Base-by-base conservation (phyloP, 2,113 vertebrate species). In the Neolamprologus cancellatus region DNA sequence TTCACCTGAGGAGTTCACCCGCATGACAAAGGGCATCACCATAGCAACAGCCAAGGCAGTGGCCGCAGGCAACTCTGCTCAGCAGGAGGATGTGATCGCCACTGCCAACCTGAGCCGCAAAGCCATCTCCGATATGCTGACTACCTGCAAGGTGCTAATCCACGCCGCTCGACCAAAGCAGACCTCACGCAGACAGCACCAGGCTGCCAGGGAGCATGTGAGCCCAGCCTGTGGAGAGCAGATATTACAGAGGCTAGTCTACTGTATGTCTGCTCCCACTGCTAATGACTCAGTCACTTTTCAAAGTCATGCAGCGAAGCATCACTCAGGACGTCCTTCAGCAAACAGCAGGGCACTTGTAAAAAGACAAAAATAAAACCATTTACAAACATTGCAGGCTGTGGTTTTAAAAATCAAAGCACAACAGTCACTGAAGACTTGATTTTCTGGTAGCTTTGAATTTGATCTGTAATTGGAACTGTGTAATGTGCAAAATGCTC, bases 21-120 rank as follows among this genome's bases (percentile, higher is more conserved):
- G 98, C 74, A 99, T 99, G 98, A 99, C 98, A 36, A 99, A 99
- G 96, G 98, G 99, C 87, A 99, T 99, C 97, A 99, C 99, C 91
- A 96, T 96, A 90, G 99, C 99, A 88, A 99, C 99, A 2, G 97
- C 98, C 95, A 99, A 99, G 95, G 98, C 99, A 0, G 99, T 99
- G 85, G 98, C 98, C n/a, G 97, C 98, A 2, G 99, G 99, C 64
- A 99, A 99, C 96, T 99, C 99, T 0, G 97, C 98, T 87, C 96
- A 98, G 89, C 99, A 99, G 96, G 98, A 99, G 81, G 98, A 99
- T 3, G 98, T 99, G 93, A 99, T 99, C 36, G 97, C 98, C 61
- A 99, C 98, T 0, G 99, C 99, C 61, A 99, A 99, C 92, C 96
- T 99, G 94, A 99, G 99, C 96, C 97, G 98, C 93, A 99, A 99